Conservation (phyloP, 2,888 invertebrate species). For the Andrena fulva region DNA sequence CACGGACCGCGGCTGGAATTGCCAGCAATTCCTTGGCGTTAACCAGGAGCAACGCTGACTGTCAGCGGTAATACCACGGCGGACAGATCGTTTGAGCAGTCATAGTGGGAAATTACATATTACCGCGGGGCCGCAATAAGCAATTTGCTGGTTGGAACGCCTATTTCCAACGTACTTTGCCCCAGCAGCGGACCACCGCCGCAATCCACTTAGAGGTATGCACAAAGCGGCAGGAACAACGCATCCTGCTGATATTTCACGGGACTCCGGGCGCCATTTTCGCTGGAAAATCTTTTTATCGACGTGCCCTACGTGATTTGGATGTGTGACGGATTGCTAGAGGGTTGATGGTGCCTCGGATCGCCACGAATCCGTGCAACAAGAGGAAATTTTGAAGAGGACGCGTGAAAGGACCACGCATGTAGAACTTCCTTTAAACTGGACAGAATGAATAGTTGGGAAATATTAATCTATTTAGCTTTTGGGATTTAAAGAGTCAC, state of each 20-base stretch:
- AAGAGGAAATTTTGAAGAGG: too few species aligned
- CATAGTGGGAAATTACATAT: conserved; percentile 59
- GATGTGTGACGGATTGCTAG: neutral
- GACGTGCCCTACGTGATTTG: neutral
- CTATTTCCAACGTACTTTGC: conserved; percentile 58
- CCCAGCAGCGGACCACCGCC: conserved; percentile 11
- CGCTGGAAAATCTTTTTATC: neutral
- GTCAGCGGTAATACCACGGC: conserved; percentile 38
- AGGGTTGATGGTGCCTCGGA: neutral
- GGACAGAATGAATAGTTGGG: neutral
- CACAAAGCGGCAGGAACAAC: conserved; percentile 41
- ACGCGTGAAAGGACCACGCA: too few species aligned
- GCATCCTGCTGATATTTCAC: conserved; percentile 11
- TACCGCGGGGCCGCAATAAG: conserved; percentile 57
- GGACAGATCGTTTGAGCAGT: conserved; percentile 56
- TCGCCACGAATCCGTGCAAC: neutral
- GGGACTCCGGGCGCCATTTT: neutral
- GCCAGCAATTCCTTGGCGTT: conserved; percentile 31
- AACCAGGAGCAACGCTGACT: conserved; percentile 32
- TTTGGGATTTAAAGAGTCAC: too few species aligned
- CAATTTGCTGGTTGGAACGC: conserved; percentile 56
- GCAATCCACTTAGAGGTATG: conserved; percentile 56
- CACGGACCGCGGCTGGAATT: neutral
- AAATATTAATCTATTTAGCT: too few species aligned
- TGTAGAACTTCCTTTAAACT: too few species aligned